Percentiles rank a stretch among this genome's conserved stretches.
Evolutionary conservation across 2,888 invertebrate genomes (phyloP).

Genomic region (Phrixothrix hirtus): DNA sequence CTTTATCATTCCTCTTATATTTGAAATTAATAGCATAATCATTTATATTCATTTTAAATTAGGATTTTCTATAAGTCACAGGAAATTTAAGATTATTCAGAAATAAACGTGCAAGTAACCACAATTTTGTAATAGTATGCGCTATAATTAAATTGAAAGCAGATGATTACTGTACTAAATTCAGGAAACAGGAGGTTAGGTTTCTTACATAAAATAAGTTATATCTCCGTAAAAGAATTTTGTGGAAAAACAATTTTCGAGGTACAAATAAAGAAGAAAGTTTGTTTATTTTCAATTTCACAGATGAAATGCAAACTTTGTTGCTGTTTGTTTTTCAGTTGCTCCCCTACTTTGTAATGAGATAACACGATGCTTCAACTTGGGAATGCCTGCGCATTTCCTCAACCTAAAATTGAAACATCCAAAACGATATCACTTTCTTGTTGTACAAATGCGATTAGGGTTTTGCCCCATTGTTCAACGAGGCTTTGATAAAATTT

Average conservation of each 20-base stretch:
- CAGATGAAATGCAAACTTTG: conserved; percentile 46
- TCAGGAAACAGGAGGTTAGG: too few species aligned
- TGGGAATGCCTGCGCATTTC: conserved; percentile 36
- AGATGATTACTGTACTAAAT: too few species aligned
- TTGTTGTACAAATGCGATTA: conserved; percentile 18
- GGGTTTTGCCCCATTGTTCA: conserved; percentile 12
- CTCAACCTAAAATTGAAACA: conserved; percentile 37
- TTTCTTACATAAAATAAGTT: too few species aligned
- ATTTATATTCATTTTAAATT: too few species aligned
- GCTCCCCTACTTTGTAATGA: conserved; percentile 38
- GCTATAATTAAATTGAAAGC: too few species aligned
- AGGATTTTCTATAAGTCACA: too few species aligned
- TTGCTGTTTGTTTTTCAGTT: conserved; percentile 40
- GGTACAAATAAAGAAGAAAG: conserved; percentile 31
- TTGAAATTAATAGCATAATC: too few species aligned
- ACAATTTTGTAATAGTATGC: too few species aligned
- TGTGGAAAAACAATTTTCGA: conserved; percentile 19
- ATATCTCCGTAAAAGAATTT: conserved; percentile 2
- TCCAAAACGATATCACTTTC: conserved; percentile 20
- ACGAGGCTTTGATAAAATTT: conserved; percentile 9
- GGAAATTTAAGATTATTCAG: too few species aligned
- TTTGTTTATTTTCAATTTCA: conserved; percentile 48
- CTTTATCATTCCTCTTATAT: too few species aligned
- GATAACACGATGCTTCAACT: conserved; percentile 38
- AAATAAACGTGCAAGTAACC: too few species aligned